These are phyloP conservation scores for Parthenolecanium corni DNA, from an alignment of 2,888 invertebrate genomes.

Conservation along the genomic window DNA sequence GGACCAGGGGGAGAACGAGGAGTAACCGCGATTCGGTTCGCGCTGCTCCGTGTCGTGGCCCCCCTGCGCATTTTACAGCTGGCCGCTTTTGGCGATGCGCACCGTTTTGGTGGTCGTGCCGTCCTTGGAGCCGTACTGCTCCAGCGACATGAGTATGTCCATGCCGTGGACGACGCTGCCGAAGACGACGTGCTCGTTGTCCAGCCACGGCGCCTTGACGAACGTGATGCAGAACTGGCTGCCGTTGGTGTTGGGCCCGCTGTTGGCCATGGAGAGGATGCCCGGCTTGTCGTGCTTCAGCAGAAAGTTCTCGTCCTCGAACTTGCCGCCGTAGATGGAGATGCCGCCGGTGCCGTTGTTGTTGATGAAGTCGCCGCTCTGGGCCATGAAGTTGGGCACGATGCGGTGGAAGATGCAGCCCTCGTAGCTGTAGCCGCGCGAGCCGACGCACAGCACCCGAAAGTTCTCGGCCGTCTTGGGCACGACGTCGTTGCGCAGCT, in stretches of 20 bases:
- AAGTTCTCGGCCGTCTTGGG: conserved; percentile 21
- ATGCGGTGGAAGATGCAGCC: conserved; percentile 18
- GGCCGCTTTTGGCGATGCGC: conserved; percentile 8
- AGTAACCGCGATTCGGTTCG: no score
- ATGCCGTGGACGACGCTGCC: conserved; percentile 18
- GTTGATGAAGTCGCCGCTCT: conserved; percentile 19
- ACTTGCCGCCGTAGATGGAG: conserved; percentile 18
- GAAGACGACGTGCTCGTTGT: conserved; percentile 19
- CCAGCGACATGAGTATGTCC: conserved; percentile 6
- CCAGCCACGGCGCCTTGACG: conserved; percentile 10
- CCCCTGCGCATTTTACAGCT: background rate
- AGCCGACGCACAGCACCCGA: conserved; percentile 13
- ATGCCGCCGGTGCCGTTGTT: conserved; percentile 18
- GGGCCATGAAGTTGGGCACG: conserved; percentile 6
- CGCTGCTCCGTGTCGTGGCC: no score
- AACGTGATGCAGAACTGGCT: conserved; percentile 24
- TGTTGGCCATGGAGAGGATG: conserved; percentile 22
- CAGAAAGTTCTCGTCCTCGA: conserved; percentile 19
- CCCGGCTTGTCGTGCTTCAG: conserved; percentile 13
- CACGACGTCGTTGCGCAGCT: conserved; percentile 14
- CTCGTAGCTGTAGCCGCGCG: conserved; percentile 11
- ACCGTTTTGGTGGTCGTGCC: conserved; percentile 5
- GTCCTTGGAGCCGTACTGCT: background rate
- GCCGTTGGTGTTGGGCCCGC: conserved; percentile 20
- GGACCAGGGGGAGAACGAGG: no score